A percentile compares a stretch with the other conserved stretches of the same genome.
Evolutionary conservation across 2,113 vertebrate species (phyloP).

Genomic region (Dissostichus mawsoni): DNA sequence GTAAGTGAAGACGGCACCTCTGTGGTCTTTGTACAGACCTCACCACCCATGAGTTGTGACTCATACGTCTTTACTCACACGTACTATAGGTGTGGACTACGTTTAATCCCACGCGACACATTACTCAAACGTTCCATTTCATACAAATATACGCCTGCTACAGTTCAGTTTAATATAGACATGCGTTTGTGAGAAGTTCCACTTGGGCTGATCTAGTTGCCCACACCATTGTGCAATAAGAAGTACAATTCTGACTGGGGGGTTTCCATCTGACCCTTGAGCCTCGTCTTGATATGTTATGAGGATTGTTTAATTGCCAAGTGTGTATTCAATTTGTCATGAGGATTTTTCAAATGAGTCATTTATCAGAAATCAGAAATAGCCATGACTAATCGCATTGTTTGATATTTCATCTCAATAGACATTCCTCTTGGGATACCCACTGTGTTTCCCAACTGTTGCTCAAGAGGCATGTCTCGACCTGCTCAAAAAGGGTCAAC

Average conservation of each 20-base stretch:
- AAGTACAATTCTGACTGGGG: background rate
- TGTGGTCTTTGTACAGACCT: slow-evolving; percentile 6
- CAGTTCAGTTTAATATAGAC: slow-evolving; percentile 13
- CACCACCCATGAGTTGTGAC: background rate
- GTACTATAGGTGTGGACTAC: slow-evolving; percentile 41
- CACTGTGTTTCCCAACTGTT: background rate
- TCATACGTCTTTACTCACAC: slow-evolving; percentile 15
- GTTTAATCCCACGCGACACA: slow-evolving; percentile 28
- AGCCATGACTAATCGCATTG: background rate
- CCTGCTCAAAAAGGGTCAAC: background rate
- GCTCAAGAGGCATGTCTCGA: background rate
- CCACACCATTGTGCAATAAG: slow-evolving; percentile 15
- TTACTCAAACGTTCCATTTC: slow-evolving; percentile 48
- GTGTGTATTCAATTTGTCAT: background rate
- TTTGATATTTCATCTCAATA: background rate
- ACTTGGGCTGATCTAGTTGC: slow-evolving; percentile 32
- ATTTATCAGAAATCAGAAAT: background rate
- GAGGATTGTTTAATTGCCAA: fast-evolving
- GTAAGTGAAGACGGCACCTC: background rate
- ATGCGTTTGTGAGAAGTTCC: background rate
- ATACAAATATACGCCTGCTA: background rate
- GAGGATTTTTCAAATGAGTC: slow-evolving; percentile 2
- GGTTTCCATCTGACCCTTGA: slow-evolving; percentile 38
- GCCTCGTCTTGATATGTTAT: background rate
- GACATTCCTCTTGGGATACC: fast-evolving